These are phyloP conservation scores for Pollenia labialis DNA, from an alignment of 2,888 invertebrate species.

Conservation along the genomic window DNA sequence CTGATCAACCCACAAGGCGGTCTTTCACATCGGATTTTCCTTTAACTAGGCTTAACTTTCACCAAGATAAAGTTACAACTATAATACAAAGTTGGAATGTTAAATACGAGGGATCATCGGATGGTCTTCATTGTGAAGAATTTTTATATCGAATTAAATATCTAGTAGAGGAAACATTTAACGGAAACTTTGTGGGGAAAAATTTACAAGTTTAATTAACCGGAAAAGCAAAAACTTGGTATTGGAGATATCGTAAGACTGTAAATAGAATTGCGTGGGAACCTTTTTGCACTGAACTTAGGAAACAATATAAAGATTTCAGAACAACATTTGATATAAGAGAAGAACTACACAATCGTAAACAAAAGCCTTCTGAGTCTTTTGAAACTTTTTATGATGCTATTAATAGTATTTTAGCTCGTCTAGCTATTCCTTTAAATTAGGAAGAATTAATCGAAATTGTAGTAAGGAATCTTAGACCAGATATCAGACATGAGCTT, in stretches of 20 bases:
- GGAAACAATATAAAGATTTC: background rate
- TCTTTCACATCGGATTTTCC: too few relatives aligned
- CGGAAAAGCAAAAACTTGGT: background rate
- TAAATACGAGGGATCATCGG: too few relatives aligned
- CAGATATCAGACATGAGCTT: background rate
- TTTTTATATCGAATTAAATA: too few relatives aligned
- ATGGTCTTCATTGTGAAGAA: too few relatives aligned
- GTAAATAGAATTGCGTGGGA: background rate
- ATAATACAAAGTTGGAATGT: too few relatives aligned
- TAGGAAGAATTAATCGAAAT: background rate
- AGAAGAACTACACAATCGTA: background rate
- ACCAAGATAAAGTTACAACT: too few relatives aligned
- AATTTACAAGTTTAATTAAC: too few relatives aligned
- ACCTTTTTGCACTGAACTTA: background rate
- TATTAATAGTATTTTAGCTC: background rate
- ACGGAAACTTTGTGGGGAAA: background rate
- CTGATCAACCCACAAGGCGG: too few relatives aligned
- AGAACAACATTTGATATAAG: background rate
- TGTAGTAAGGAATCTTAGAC: background rate
- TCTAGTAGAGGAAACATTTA: background rate
- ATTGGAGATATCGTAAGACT: background rate
- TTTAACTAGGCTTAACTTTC: too few relatives aligned
- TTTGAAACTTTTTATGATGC: slow-evolving; percentile 11
- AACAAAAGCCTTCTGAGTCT: background rate
- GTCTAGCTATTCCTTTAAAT: background rate